Percentiles rank a stretch among this genome's conserved stretches.
These are phyloP conservation scores for Silurus lanzhouensis DNA, from an alignment of 2,797 vertebrate species.

Conservation along the genomic window DNA sequence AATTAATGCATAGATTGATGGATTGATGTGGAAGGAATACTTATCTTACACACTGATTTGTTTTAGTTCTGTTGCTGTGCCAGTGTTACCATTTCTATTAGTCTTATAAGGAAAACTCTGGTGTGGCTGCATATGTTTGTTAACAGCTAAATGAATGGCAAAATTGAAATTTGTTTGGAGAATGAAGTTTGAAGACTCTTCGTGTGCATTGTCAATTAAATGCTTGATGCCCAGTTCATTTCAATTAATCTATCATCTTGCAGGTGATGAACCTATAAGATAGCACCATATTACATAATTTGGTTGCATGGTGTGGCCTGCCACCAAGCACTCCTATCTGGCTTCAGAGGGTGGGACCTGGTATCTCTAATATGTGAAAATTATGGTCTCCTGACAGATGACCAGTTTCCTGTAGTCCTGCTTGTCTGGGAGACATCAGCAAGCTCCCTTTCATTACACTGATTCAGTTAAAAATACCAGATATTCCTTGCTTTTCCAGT, in stretches of 20 bases:
- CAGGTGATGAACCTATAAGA: background rate
- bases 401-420: background rate
- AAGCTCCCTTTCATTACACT: no score
- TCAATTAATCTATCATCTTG: no score
- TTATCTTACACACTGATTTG: background rate
- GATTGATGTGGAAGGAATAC: background rate
- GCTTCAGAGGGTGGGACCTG: background rate
- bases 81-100: background rate
- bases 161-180: background rate
- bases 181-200: background rate
- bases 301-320: background rate
- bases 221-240: background rate
- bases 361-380: background rate
- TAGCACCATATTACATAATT: background rate
- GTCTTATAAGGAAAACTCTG: no score
- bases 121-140: no score
- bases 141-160: no score
- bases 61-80: background rate
- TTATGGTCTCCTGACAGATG: background rate
- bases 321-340: background rate
- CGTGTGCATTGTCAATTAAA: background rate
- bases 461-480: no score
- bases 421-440: background rate
- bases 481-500: background rate
- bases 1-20: slow-evolving; percentile 1